phyloP scores from a whole-genome alignment of 2,113 vertebrate genomes.

The Pongo abelii region DNA sequence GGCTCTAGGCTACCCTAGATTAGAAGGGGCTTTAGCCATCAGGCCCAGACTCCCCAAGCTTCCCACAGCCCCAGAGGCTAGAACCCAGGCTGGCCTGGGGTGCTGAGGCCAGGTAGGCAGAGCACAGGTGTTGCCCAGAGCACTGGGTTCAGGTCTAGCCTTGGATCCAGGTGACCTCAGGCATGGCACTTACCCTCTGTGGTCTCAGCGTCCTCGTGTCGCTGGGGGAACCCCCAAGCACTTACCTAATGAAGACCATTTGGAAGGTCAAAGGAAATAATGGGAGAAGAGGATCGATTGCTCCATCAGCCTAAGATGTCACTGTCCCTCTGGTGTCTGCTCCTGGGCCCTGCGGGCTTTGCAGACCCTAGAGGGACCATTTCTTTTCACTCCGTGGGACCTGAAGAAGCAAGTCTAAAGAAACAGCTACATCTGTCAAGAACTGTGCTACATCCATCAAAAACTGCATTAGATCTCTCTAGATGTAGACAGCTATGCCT shows the following conservation, averaged over 20 bases:
- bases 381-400: not conserved
- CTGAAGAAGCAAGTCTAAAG: not conserved
- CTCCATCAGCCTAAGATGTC: not conserved
- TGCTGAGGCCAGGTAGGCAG: not conserved
- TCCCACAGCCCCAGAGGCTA: not conserved
- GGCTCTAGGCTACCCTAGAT: not conserved
- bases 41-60: not conserved
- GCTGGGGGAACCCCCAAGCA: not conserved
- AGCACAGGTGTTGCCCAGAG: not conserved
- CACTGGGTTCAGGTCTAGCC: not conserved
- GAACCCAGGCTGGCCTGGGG: not conserved
- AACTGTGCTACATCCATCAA: not conserved
- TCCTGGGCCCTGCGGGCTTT: not conserved
- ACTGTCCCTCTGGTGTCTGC: too few relatives aligned
- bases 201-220: not conserved
- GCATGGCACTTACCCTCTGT: not conserved
- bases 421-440: not conserved
- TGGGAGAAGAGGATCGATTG: accelerated
- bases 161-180: not conserved
- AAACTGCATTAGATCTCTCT: too few relatives aligned
- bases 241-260: not conserved
- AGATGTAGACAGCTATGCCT: too few relatives aligned
- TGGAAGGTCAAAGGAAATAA: too few relatives aligned
- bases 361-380: not conserved
- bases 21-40: not conserved